A percentile compares a stretch with the other conserved stretches of the same genome.
Evolutionary conservation across 2,113 vertebrate species (phyloP).

Genomic region (Rynchops niger): DNA sequence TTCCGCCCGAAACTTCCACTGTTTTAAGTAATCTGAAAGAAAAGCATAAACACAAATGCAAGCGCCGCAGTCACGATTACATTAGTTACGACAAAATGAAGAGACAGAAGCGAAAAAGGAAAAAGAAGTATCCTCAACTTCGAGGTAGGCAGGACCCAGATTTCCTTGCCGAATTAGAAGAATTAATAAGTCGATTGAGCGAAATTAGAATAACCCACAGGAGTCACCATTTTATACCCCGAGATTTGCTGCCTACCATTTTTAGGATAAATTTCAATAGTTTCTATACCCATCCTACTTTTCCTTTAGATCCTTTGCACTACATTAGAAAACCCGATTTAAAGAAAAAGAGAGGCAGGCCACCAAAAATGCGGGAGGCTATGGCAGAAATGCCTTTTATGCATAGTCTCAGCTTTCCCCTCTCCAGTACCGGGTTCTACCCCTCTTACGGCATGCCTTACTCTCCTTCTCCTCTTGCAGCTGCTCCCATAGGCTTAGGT

Average conservation of each 20-base stretch:
- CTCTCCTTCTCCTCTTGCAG: constrained; percentile 84
- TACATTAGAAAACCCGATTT: constrained; percentile 86
- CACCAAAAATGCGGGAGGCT: constrained; percentile 90
- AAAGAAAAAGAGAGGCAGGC: constrained; percentile 89
- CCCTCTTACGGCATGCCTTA: constrained; percentile 96
- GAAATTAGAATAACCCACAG: constrained; percentile 90
- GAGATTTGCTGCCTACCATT: constrained; percentile 90
- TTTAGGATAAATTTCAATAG: constrained; percentile 88
- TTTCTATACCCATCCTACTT: constrained; percentile 86
- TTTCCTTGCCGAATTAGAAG: constrained; percentile 90
- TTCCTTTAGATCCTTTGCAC: constrained; percentile 88
- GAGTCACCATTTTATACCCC: constrained; percentile 82
- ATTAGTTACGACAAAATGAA: constrained; percentile 89
- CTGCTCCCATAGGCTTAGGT: constrained; percentile 88
- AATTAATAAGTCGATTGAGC: constrained; percentile 85
- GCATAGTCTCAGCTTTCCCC: constrained; percentile 92
- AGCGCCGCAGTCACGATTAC: constrained; percentile 86
- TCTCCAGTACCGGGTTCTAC: constrained; percentile 87
- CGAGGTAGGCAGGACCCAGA: constrained; percentile 89
- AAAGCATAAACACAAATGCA: constrained; percentile 91
- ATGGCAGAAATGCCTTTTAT: constrained; percentile 97
- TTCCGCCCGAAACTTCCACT: constrained; percentile 72
- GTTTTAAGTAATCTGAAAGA: constrained; percentile 85
- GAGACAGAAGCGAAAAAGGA: constrained; percentile 92
- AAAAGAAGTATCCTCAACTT: constrained; percentile 94